Evolutionary conservation across 2,888 invertebrate species (phyloP).

Genomic region (Dolomedes plantarius): DNA sequence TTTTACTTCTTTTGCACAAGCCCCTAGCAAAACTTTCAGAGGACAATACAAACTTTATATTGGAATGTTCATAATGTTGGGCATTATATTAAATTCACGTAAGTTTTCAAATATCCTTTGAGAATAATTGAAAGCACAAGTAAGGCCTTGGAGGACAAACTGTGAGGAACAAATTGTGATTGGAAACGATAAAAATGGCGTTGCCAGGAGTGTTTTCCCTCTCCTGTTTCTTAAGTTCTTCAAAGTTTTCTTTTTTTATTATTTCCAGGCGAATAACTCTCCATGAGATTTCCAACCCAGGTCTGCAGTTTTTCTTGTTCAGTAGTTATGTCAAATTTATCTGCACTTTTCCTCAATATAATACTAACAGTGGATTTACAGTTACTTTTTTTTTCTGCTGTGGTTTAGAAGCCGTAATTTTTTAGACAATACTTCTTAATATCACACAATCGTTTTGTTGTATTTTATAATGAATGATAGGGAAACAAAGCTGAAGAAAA

Average conservation of each 20-base stretch:
- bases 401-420: not conserved
- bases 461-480: too few species aligned
- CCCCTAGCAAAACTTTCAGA: too few species aligned
- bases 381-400: not conserved
- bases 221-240: constrained; percentile 29
- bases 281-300: constrained; percentile 38
- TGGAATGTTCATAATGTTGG: too few species aligned
- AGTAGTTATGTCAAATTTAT: constrained; percentile 62
- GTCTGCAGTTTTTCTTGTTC: constrained; percentile 17
- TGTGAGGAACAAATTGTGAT: not conserved
- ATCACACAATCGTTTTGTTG: too few species aligned
- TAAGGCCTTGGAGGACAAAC: not conserved
- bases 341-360: constrained; percentile 37
- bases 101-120: too few species aligned
- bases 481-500: too few species aligned
- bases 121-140: too few species aligned
- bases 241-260: constrained; percentile 45
- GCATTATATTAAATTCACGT: too few species aligned
- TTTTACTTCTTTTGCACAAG: too few species aligned
- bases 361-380: constrained; percentile 39
- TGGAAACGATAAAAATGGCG: not conserved
- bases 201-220: not conserved
- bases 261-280: constrained; percentile 55
- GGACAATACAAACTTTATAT: too few species aligned
- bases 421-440: not conserved